Conservation (phyloP, 2,113 vertebrate genomes). For the Panthera tigris region DNA sequence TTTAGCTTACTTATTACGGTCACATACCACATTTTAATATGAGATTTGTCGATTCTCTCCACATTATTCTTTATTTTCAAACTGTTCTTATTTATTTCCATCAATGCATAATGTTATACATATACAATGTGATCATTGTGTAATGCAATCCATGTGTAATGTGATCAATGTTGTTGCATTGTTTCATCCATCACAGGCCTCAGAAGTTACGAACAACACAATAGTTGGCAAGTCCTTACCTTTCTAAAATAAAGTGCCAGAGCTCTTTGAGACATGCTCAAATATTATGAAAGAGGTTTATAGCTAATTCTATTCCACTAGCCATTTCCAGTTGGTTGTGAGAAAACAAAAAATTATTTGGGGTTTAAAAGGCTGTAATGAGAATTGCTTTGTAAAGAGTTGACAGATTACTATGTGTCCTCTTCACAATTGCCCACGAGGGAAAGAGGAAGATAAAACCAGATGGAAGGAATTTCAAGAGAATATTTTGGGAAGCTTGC, state of each 20-base stretch:
- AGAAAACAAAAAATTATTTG: not conserved
- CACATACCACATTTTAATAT: not conserved
- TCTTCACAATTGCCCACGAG: not conserved
- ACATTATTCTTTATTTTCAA: constrained; percentile 15
- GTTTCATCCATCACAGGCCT: not conserved
- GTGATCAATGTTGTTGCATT: not conserved
- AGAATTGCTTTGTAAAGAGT: not conserved
- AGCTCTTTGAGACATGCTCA: not conserved
- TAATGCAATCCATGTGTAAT: not conserved
- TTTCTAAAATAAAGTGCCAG: not conserved
- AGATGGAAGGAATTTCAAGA: not conserved
- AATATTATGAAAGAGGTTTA: not conserved
- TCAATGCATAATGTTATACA: not conserved
- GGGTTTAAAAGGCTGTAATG: not conserved
- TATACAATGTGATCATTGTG: not conserved
- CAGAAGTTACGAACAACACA: not conserved
- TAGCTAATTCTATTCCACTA: not conserved
- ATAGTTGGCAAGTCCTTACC: not conserved
- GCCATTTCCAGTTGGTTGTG: not conserved
- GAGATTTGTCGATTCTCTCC: not conserved
- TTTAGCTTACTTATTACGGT: not conserved
- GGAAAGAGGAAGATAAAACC: not conserved
- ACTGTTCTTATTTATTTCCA: not conserved
- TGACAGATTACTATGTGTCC: not conserved
- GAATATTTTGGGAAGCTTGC: not conserved